Conservation (phyloP, 1,140 invertebrate species). For the Hetaerina americana region DNA sequence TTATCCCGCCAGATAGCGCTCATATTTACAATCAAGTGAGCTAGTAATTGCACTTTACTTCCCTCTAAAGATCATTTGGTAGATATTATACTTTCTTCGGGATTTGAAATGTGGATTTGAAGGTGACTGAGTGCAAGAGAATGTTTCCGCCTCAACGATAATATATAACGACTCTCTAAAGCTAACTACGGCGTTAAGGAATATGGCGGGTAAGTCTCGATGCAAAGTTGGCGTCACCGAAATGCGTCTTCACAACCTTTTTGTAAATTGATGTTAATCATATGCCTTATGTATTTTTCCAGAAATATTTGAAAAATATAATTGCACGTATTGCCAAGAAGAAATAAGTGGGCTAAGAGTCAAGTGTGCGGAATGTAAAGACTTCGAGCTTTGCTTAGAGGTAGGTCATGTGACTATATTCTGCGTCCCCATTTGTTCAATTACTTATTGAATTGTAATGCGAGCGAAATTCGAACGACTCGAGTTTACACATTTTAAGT, state of each 20-base stretch:
- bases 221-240: background rate
- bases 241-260: background rate
- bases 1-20: background rate
- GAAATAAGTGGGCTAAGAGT: conserved; percentile 73
- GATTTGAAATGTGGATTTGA: no score
- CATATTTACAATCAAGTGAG: background rate
- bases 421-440: background rate
- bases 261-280: background rate
- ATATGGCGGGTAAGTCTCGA: background rate
- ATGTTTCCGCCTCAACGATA: no score
- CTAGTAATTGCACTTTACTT: no score
- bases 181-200: background rate
- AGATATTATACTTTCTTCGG: no score
- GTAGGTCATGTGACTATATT: conserved; percentile 38
- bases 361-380: conserved; percentile 73
- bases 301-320: conserved; percentile 64
- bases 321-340: conserved; percentile 84
- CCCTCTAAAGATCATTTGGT: no score
- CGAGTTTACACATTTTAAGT: background rate
- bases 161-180: no score
- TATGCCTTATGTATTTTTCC: conserved; percentile 18
- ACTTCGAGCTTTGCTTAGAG: conserved; percentile 84
- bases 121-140: no score
- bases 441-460: background rate
- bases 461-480: background rate